A percentile compares a stretch with the other conserved stretches of the same genome.
Evolutionary conservation across 2,113 vertebrate genomes (phyloP).

Genomic region (Mastomys natalensis): DNA sequence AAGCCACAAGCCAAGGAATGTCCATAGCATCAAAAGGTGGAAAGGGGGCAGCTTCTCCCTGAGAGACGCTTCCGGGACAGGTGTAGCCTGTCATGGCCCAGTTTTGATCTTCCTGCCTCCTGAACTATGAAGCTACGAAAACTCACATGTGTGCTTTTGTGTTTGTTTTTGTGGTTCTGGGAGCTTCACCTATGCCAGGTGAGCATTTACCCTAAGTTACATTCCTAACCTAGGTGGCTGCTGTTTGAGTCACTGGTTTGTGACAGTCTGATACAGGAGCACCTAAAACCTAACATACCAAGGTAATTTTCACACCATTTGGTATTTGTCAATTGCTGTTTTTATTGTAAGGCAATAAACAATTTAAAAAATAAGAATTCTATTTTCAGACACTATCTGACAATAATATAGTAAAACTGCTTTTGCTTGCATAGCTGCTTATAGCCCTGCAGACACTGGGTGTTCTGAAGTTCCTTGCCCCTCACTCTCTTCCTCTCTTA

Average conservation of each 20-base stretch:
- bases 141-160: not conserved
- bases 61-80: not conserved
- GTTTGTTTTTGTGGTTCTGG: not conserved
- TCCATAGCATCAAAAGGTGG: not conserved
- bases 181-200: not conserved
- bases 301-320: not conserved
- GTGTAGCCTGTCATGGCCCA: not conserved
- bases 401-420: not conserved
- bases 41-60: not conserved
- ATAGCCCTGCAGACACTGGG: not conserved
- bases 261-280: not conserved
- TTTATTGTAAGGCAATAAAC: not conserved
- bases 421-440: no score
- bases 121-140: not conserved
- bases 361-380: conserved; percentile 44
- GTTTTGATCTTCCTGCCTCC: not conserved
- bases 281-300: not conserved
- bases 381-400: not conserved
- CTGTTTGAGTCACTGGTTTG: not conserved
- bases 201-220: not conserved
- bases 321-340: not conserved
- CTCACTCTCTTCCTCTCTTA: not conserved
- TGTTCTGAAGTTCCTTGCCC: not conserved
- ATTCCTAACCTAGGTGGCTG: not conserved
- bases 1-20: not conserved